These are phyloP conservation scores for Reticulitermes lucifugus DNA, from an alignment of 2,888 invertebrate species.

Conservation along the genomic window DNA sequence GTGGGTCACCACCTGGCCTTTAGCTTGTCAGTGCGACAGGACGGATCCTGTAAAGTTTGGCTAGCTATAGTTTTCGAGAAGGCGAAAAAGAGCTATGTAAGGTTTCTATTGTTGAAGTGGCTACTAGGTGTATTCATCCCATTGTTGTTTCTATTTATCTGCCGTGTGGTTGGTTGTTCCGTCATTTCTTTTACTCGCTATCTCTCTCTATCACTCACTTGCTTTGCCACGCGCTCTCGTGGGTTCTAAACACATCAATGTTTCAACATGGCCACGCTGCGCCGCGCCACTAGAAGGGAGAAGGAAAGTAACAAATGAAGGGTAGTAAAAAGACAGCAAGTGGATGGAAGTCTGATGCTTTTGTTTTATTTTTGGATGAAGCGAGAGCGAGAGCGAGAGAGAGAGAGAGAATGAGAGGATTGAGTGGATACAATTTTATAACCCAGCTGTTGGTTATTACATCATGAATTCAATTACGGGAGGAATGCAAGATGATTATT, in stretches of 20 bases:
- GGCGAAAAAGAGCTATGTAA: constrained; percentile 36
- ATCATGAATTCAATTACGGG: constrained; percentile 17
- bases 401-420: not conserved
- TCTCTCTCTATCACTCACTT: constrained; percentile 34
- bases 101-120: constrained; percentile 27
- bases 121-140: constrained; percentile 39
- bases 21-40: too few relatives aligned
- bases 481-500: constrained; percentile 9
- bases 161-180: constrained; percentile 51
- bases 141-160: constrained; percentile 52
- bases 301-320: constrained; percentile 51
- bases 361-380: constrained; percentile 26
- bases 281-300: constrained; percentile 21
- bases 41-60: too few relatives aligned
- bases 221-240: constrained; percentile 40
- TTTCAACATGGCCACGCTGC: constrained; percentile 48
- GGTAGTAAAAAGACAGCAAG: constrained; percentile 50
- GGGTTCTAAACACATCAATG: constrained; percentile 51
- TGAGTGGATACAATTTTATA: constrained; percentile 8
- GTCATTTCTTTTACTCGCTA: constrained; percentile 52
- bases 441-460: not conserved
- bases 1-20: too few relatives aligned
- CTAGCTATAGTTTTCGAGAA: constrained; percentile 37
- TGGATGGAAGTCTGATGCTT: constrained; percentile 26
- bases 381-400: too few relatives aligned